Percentiles rank a stretch among this genome's conserved stretches.
phyloP scores from a whole-genome alignment of 2,797 vertebrate genomes.

The Gastrophryne carolinensis region DNA sequence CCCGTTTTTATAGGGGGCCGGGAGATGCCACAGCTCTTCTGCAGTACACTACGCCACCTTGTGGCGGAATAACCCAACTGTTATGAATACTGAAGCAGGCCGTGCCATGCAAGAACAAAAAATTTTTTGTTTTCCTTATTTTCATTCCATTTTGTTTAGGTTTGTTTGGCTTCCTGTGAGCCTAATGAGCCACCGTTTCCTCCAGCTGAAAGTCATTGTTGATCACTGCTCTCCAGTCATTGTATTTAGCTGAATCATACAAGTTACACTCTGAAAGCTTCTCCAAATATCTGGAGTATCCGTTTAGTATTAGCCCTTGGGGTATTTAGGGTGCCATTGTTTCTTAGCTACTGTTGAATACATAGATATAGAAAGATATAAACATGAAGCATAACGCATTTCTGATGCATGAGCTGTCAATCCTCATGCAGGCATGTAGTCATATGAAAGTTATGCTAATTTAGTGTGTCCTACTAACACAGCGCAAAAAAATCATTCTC shows the following conservation, averaged over 20 bases:
- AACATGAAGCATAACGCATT: background rate
- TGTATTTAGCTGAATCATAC: background rate
- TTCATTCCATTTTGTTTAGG: background rate
- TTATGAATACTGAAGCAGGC: too few species aligned
- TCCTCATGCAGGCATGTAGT: background rate
- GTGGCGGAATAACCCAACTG: too few species aligned
- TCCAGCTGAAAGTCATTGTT: background rate
- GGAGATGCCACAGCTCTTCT: too few species aligned
- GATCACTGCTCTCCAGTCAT: background rate
- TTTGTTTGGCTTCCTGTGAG: background rate
- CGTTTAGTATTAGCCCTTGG: background rate
- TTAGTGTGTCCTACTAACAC: constrained; percentile 40
- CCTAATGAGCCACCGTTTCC: background rate
- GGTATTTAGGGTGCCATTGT: background rate
- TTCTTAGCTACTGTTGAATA: constrained; percentile 17
- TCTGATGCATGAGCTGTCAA: constrained; percentile 21
- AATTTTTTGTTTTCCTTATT: too few species aligned
- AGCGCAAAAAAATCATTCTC: background rate
- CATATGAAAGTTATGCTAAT: constrained; percentile 7
- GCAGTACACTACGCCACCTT: too few species aligned
- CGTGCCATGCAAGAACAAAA: too few species aligned
- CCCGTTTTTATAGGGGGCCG: too few species aligned
- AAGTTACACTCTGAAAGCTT: background rate
- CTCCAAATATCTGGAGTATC: background rate
- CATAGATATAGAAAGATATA: background rate